Evolutionary conservation across 2,888 invertebrate genomes (phyloP).

Genomic region (Lobophora halterata): DNA sequence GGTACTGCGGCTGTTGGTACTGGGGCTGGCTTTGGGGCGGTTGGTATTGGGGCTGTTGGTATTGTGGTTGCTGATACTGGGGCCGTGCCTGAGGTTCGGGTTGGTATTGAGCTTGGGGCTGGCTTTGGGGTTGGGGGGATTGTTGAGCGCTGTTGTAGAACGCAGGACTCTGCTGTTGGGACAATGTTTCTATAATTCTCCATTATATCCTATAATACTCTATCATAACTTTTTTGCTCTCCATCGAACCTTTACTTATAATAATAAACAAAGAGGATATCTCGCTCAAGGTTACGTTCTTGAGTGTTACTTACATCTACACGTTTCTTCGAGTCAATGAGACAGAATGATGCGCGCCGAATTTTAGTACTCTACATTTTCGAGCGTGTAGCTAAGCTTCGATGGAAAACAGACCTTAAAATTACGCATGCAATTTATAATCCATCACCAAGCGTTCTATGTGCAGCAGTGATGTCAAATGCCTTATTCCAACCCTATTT

Average conservation of each 20-base stretch:
- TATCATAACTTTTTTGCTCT: too few species aligned
- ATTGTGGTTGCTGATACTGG: constrained; percentile 42
- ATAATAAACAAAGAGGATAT: constrained; percentile 7
- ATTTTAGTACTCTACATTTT: too few species aligned
- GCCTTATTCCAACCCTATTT: constrained; percentile 42
- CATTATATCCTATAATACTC: constrained; percentile 33
- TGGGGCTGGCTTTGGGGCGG: constrained; percentile 45
- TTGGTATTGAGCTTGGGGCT: constrained; percentile 32
- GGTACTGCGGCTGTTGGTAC: constrained; percentile 81
- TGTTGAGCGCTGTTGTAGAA: constrained; percentile 74
- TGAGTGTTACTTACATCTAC: too few species aligned
- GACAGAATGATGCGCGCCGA: too few species aligned
- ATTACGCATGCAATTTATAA: constrained; percentile 51
- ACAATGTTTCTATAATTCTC: constrained; percentile 50
- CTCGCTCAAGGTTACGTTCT: background rate
- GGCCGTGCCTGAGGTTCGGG: constrained; percentile 32
- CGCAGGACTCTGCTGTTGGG: constrained; percentile 71
- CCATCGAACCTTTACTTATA: constrained; percentile 4
- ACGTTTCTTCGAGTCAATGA: too few species aligned
- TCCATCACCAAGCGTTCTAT: constrained; percentile 59
- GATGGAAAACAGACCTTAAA: constrained; percentile 14
- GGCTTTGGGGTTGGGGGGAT: constrained; percentile 52
- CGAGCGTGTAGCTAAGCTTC: too few species aligned
- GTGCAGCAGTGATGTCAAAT: constrained; percentile 57
- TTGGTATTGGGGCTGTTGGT: constrained; percentile 44